Conservation (phyloP, 2,888 invertebrate genomes). For the Hipparchia semele region DNA sequence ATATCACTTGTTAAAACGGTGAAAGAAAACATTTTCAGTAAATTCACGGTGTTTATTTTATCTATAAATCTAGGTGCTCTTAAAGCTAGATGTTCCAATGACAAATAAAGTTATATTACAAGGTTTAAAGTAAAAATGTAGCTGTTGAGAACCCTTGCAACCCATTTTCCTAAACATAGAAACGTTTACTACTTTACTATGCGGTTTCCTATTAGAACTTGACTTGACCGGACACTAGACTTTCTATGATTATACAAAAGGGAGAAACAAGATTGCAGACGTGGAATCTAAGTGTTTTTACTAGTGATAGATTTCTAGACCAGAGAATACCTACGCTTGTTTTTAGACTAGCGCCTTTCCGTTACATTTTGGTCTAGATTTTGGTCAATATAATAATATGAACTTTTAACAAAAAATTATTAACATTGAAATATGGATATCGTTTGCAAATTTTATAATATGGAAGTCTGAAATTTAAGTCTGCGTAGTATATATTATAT, state of each 20-base stretch:
- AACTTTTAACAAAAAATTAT: not conserved
- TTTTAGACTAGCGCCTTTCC: not conserved
- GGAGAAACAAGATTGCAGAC: slow-evolving; percentile 33
- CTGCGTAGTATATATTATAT: not conserved
- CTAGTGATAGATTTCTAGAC: slow-evolving; percentile 23
- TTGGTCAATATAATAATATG: not conserved
- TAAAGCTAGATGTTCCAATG: too few relatives aligned
- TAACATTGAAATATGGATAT: too few relatives aligned
- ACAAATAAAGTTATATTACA: too few relatives aligned
- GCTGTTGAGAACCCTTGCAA: slow-evolving; percentile 8
- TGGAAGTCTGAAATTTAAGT: not conserved
- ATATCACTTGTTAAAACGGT: too few relatives aligned
- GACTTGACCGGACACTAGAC: slow-evolving; percentile 35
- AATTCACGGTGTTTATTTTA: too few relatives aligned
- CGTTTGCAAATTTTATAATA: not conserved
- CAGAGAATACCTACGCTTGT: not conserved
- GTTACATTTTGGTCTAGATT: not conserved
- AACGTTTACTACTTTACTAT: slow-evolving; percentile 23
- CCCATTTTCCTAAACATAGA: slow-evolving; percentile 36
- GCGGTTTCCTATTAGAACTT: slow-evolving; percentile 36
- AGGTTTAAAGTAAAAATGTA: too few relatives aligned
- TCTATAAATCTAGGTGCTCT: too few relatives aligned
- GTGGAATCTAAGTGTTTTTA: slow-evolving; percentile 21
- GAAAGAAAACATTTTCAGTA: too few relatives aligned
- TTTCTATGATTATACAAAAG: slow-evolving; percentile 39